phyloP scores from a whole-genome alignment of 2,888 invertebrate species.

The Proisotoma minuta region DNA sequence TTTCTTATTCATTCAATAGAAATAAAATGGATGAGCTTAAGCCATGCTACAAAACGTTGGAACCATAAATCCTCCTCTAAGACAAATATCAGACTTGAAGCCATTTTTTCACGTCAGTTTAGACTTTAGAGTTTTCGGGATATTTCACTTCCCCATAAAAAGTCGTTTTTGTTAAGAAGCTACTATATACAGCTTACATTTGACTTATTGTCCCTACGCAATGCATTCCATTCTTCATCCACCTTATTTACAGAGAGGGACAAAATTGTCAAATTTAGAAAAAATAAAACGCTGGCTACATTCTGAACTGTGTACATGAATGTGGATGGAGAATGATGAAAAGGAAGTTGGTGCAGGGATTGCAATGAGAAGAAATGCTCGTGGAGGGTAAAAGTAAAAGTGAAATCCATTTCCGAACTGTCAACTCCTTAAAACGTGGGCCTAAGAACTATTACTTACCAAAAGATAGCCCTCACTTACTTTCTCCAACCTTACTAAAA shows the following conservation, averaged over 20 bases:
- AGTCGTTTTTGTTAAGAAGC: conserved; percentile 3
- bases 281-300: no score
- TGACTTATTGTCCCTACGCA: no score
- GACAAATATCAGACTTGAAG: conserved; percentile 32
- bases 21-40: conserved; percentile 15
- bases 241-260: no score
- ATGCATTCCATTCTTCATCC: no score
- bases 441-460: conserved; percentile 35
- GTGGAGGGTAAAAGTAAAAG: conserved; percentile 20
- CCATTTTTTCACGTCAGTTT: conserved; percentile 34
- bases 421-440: conserved; percentile 41
- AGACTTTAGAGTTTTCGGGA: conserved; percentile 15
- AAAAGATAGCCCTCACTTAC: conserved; percentile 21
- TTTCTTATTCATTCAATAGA: not conserved
- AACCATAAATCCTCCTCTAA: conserved; percentile 37
- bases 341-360: no score
- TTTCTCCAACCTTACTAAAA: no score
- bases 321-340: no score
- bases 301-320: no score
- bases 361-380: conserved; percentile 14
- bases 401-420: conserved; percentile 47
- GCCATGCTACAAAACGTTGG: conserved; percentile 25
- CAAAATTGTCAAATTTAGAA: no score
- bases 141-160: conserved; percentile 19
- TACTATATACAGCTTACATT: not conserved